These are phyloP conservation scores for human DNA, from an alignment of 2,113 vertebrate genomes.

Conservation along the genomic window GRCh38 chrX:101889501-101890000, in stretches of 20 bases:
- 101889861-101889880: no score
- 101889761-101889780: no score
- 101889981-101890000: neutral
- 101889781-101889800: no score
- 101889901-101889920: neutral
- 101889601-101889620: conserved; percentile 37
- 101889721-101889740: neutral
- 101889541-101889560: conserved; percentile 9
- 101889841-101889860: no score
- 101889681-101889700: conserved; percentile 4
- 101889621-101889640: neutral
- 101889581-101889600: neutral
- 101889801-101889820: no score
- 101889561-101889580: conserved; percentile 23
- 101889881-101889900: no score
- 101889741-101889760: neutral
- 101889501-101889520: neutral
- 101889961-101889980: conserved; percentile 19
- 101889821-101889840: no score
- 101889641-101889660: neutral
- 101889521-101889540: neutral
- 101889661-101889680: conserved; percentile 29
- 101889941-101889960: neutral
- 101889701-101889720: neutral
- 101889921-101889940: conserved; percentile 9